phyloP scores from a whole-genome alignment of 2,888 invertebrate species.

The Lithosia quadra region DNA sequence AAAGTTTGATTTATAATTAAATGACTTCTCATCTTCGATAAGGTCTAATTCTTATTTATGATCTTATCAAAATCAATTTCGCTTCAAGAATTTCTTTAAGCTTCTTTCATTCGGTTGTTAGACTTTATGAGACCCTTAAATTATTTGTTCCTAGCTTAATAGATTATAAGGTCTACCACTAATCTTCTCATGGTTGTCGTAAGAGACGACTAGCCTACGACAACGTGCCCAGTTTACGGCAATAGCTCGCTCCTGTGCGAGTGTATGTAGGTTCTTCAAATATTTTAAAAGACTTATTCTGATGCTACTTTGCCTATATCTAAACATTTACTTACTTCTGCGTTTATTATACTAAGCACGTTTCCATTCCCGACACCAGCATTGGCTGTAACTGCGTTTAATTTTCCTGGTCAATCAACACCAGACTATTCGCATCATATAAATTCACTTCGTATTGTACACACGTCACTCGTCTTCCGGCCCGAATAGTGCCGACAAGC shows the following conservation, averaged over 20 bases:
- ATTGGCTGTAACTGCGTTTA: constrained; percentile 46
- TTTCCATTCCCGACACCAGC: constrained; percentile 31
- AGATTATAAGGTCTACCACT: neutral
- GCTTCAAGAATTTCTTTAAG: neutral
- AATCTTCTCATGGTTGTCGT: neutral
- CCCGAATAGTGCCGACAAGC: constrained; percentile 51
- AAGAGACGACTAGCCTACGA: neutral
- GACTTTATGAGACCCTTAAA: neutral
- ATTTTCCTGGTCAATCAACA: constrained; percentile 54
- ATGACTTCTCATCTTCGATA: constrained; percentile 5
- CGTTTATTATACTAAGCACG: constrained; percentile 44
- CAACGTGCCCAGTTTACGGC: neutral
- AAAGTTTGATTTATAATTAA: constrained; percentile 18
- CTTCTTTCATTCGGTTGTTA: neutral
- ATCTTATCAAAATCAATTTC: constrained; percentile 10
- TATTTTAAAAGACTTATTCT: constrained; percentile 6
- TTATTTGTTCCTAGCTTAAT: neutral
- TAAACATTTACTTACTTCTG: constrained; percentile 10
- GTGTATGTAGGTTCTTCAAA: neutral
- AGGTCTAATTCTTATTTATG: constrained; percentile 14
- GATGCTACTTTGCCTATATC: constrained; percentile 8
- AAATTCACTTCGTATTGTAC: constrained; percentile 61
- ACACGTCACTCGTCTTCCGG: constrained; percentile 67
- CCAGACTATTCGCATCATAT: constrained; percentile 58
- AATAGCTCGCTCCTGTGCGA: neutral